Conservation (phyloP, 2,113 vertebrate species). For the Bettongia penicillata region DNA sequence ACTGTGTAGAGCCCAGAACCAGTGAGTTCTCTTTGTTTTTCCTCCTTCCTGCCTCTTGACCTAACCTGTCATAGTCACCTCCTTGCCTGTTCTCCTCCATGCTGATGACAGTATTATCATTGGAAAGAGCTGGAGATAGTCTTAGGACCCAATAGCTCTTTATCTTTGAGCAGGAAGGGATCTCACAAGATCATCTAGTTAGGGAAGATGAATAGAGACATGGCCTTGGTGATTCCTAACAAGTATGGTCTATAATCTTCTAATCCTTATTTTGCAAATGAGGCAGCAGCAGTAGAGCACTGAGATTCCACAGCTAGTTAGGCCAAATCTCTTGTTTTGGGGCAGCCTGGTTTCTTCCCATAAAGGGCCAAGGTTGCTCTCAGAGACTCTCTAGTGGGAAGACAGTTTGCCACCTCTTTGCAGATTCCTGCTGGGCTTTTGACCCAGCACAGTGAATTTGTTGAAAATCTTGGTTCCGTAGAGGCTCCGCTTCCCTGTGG, state of each 20-base stretch:
- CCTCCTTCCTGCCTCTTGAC: too few species aligned
- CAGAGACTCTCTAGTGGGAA: conserved; percentile 11
- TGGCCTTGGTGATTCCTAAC: not conserved
- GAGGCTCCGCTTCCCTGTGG: too few species aligned
- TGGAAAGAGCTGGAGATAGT: not conserved
- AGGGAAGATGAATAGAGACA: not conserved
- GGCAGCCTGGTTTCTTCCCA: not conserved
- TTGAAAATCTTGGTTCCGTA: not conserved
- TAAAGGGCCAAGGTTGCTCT: conserved; percentile 23
- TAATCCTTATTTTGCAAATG: conserved; percentile 36
- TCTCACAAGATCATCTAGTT: not conserved
- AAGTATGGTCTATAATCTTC: not conserved
- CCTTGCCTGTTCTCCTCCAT: conserved; percentile 21
- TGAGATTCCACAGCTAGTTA: conserved; percentile 19
- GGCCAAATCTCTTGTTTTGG: not conserved
- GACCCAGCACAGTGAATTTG: not conserved
- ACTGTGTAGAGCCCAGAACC: too few species aligned
- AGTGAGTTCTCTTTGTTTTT: too few species aligned
- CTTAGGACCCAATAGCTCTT: not conserved
- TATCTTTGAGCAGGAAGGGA: conserved; percentile 25
- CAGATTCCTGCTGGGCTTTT: not conserved
- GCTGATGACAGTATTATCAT: conserved; percentile 6
- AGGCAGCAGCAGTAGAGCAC: conserved; percentile 8
- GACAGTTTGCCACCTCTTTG: not conserved
- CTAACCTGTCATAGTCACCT: not conserved